Conservation (phyloP, 2,888 invertebrate genomes). For the Perizoma flavofasciatum region DNA sequence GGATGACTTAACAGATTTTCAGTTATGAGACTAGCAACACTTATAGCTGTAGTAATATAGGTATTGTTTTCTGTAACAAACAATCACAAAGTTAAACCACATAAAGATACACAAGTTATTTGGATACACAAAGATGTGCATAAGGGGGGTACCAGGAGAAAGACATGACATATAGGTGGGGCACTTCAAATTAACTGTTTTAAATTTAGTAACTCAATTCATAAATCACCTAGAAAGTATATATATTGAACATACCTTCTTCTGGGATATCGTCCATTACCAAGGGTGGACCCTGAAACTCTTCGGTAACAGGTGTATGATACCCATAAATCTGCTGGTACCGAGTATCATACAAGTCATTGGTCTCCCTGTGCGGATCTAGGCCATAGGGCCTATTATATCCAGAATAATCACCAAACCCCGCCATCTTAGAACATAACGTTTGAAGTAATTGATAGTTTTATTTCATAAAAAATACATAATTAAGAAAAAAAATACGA, state of each 20-base stretch:
- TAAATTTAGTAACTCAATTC: no score
- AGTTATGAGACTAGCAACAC: slow-evolving; percentile 92
- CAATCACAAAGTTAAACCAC: not conserved
- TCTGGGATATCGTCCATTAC: slow-evolving; percentile 76
- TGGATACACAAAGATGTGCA: no score
- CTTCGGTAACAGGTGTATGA: slow-evolving; percentile 75
- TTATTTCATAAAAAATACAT: slow-evolving; percentile 28
- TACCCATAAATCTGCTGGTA: slow-evolving; percentile 81
- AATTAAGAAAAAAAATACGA: slow-evolving; percentile 18
- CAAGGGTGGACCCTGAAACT: slow-evolving; percentile 77
- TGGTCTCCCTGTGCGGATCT: slow-evolving; percentile 74
- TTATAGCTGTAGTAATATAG: slow-evolving; percentile 91
- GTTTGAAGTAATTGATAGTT: slow-evolving; percentile 17
- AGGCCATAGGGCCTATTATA: slow-evolving; percentile 75
- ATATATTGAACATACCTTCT: slow-evolving; percentile 59
- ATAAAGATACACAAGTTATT: no score
- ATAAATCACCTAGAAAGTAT: not conserved
- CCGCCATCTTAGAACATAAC: slow-evolving; percentile 64
- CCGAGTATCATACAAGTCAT: slow-evolving; percentile 76
- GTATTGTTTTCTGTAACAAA: slow-evolving; percentile 75
- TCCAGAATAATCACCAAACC: slow-evolving; percentile 73
- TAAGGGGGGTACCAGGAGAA: no score
- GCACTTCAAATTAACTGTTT: no score
- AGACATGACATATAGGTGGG: no score
- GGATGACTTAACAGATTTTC: slow-evolving; percentile 97